Evolutionary conservation across 1,140 invertebrate species (phyloP), one percentile per base, ranked within the genome.

Genomic region (Yoshiicerus persimilis): DNA sequence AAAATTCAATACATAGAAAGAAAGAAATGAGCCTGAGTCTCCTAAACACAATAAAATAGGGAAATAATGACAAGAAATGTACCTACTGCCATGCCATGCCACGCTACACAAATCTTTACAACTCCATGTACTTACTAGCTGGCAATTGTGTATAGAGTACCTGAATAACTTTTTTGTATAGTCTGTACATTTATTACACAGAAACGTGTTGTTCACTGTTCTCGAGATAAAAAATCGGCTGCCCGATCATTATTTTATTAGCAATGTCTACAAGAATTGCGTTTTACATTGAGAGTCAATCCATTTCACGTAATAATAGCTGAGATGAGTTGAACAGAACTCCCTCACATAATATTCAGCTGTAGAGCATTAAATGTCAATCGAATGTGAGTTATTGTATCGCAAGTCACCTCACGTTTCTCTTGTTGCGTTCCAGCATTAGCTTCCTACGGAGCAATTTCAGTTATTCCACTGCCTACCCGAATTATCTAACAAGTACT

Each of bases 371-470:
- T 80, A 80, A 80, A 80, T 80, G 75, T 80, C 75, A 80, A 80
- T 80, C 75, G 30, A 80, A 80, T 80, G 34, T 38, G 34, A 80
- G 75, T 80, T 80, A 80, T 80, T 23, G 75, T 80, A 38, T 38
- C 34, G 75, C 75, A 80, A 80, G 75, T 80, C 75, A 80, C 75
- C 75, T 30, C 75, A 80, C 75, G 75, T 80, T 80, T 80, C 75
- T 80, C 75, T 20, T n/a, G 25, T 66, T 66, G 62, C 75, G 11
- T 32, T 80, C 25, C 16, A 13, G 25, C 66, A 30, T n/a, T 25
- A 3, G 3, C 32, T 80, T 13, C 11, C 47, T 56, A 10, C 34
- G 10, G 75, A 80, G 38, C 23, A 80, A 70, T 36, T n/a, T 36
- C 30, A 80, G 23, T n/a, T 25, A 20, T 70, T 32, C n/a, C 30